Evolutionary conservation across 2,797 vertebrate genomes (phyloP).

Genomic region (Tangara arthus): DNA sequence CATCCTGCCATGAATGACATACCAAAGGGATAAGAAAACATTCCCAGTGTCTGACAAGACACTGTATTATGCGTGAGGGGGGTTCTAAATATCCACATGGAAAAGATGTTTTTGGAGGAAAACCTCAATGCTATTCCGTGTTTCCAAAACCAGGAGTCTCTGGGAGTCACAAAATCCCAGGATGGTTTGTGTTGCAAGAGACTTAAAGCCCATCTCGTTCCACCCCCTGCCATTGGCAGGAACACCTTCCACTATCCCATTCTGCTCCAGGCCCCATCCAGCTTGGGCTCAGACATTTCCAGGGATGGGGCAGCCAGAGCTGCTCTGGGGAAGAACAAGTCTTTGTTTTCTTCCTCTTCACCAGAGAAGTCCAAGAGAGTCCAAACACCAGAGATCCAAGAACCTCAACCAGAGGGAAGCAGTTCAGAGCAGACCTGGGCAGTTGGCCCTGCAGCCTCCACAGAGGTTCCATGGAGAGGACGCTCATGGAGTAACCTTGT

Average conservation of each 20-base stretch:
- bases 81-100: background rate
- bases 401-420: background rate
- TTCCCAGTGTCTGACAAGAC: background rate
- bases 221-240: background rate
- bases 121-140: background rate
- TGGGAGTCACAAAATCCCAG: background rate
- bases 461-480: background rate
- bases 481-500: accelerated
- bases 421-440: background rate
- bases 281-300: background rate
- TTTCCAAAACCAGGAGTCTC: background rate
- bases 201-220: background rate
- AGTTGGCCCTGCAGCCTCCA: background rate
- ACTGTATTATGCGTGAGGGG: background rate
- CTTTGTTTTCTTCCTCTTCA: background rate
- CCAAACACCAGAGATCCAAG: background rate
- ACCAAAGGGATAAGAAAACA: background rate
- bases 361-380: background rate
- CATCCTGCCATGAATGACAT: slow-evolving; percentile 3
- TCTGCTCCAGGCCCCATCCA: accelerated
- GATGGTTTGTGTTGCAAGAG: background rate
- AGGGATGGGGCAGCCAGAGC: background rate
- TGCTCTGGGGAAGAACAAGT: background rate
- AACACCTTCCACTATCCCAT: background rate
- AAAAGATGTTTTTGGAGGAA: background rate